Base-by-base conservation (phyloP, 1,140 invertebrate species). In the Delia radicum region DNA sequence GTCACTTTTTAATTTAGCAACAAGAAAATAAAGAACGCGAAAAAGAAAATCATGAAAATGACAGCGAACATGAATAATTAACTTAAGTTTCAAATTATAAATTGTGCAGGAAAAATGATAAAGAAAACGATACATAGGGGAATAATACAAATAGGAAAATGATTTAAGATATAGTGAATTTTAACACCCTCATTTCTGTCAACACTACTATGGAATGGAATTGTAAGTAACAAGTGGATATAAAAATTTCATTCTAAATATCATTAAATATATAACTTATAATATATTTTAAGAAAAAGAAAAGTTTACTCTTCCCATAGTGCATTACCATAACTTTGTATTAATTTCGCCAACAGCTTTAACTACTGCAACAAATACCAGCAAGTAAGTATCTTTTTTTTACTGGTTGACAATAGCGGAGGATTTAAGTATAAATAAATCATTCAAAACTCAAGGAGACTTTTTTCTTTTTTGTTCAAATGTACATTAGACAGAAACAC, bases 61-160 rank as follows among this genome's bases (percentile, higher is more conserved):
- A n/a, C n/a, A 55, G 48, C 21, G n/a, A 55, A 55, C n/a, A 55
- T 55, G 48, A 55, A 55, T 55, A 55, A 55, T 55, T 55, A 55
- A 55, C 48, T 55, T 18, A 3, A 21, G n/a, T 55, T 55, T 21
- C 8, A 21, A 24, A 55, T 55, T 55, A 55, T 55, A 55, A 55
- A 55, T 55, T 55, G 48, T 55, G 21, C 6, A 8, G 8, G 24
- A 55, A 21, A 21, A n/a, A 55, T 2, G 48, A 24, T 7, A 21
- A 55, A 21, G n/a, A 55, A 55, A 55, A 55, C 2, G 5, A 24
- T 21, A 55, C 48, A 55, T 10, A 55, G 10, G 7, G 42, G 10
- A 1, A 42, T 1, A 21, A 24, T 7, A 55, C 8, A 55, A 55
- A 42, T 42, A 3, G 48, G 3, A 55, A 55, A 55, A 21, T 5